Evolutionary conservation across 2,113 vertebrate genomes (phyloP).

Genomic region (Festucalex cinctus): DNA sequence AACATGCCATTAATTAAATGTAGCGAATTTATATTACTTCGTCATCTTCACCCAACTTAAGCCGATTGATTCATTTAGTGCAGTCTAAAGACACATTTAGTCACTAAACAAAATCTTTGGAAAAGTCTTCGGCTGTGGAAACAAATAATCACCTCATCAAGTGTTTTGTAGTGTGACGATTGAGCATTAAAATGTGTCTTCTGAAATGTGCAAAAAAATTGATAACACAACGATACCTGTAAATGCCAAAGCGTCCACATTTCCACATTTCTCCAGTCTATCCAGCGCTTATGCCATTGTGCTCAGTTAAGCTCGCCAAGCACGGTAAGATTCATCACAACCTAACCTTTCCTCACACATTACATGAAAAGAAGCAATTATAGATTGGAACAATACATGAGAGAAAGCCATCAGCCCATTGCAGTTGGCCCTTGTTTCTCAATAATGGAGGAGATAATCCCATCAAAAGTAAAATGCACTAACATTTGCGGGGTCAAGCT

Average conservation of each 20-base stretch:
- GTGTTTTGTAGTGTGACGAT: no score
- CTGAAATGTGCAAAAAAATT: slow-evolving; percentile 1
- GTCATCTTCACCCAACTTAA: slow-evolving; percentile 33
- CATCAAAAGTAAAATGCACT: slow-evolving; percentile 59
- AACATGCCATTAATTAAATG: slow-evolving; percentile 58
- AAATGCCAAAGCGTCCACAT: slow-evolving; percentile 11
- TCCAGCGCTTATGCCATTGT: slow-evolving; percentile 6
- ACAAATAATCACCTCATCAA: no score
- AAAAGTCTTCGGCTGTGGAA: slow-evolving; percentile 33
- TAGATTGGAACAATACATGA: slow-evolving; percentile 67
- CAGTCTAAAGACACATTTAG: slow-evolving; percentile 1
- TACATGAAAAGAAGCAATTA: slow-evolving; percentile 73
- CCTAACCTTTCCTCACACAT: slow-evolving; percentile 49
- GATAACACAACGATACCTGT: not conserved
- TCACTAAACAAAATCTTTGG: slow-evolving; percentile 19
- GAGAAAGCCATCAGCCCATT: slow-evolving; percentile 46
- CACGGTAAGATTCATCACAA: slow-evolving; percentile 38
- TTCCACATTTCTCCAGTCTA: slow-evolving; percentile 6
- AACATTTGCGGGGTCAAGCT: slow-evolving; percentile 61
- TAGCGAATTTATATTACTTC: slow-evolving; percentile 24
- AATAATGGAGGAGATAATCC: slow-evolving; percentile 64
- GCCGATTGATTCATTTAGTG: slow-evolving; percentile 21
- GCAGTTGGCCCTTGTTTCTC: slow-evolving; percentile 37
- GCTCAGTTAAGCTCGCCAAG: slow-evolving; percentile 40
- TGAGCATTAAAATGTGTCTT: no score